phyloP scores from a whole-genome alignment of 2,113 vertebrate species.

The Sceloporus undulatus region DNA sequence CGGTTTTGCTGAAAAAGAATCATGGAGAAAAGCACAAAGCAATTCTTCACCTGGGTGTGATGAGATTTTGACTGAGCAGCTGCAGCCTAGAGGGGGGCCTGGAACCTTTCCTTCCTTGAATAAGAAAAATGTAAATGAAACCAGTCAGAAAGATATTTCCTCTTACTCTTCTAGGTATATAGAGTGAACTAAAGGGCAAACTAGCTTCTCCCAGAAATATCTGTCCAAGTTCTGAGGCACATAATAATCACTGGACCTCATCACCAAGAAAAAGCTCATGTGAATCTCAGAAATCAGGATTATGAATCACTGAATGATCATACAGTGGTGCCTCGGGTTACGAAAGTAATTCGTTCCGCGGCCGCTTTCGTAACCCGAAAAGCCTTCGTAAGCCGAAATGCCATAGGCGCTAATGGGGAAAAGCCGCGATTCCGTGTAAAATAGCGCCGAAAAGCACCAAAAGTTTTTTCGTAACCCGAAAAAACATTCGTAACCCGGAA shows the following conservation, averaged over 20 bases:
- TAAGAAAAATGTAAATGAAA: not conserved
- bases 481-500: no score
- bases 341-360: no score
- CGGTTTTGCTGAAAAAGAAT: constrained; percentile 7
- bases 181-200: not conserved
- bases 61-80: constrained; percentile 25
- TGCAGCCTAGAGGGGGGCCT: not conserved
- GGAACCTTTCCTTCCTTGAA: not conserved
- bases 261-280: not conserved
- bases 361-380: no score
- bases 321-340: no score
- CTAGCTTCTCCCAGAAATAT: not conserved
- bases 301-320: not conserved
- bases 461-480: no score
- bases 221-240: not conserved
- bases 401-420: no score
- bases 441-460: no score
- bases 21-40: not conserved
- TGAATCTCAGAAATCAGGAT: not conserved
- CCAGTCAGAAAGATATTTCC: not conserved
- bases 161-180: not conserved
- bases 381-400: no score
- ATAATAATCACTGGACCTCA: not conserved
- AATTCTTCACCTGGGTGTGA: constrained; percentile 19
- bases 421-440: no score